These are phyloP conservation scores for Marasmarcha lunaedactyla DNA, from an alignment of 2,888 invertebrate species.

Conservation along the genomic window DNA sequence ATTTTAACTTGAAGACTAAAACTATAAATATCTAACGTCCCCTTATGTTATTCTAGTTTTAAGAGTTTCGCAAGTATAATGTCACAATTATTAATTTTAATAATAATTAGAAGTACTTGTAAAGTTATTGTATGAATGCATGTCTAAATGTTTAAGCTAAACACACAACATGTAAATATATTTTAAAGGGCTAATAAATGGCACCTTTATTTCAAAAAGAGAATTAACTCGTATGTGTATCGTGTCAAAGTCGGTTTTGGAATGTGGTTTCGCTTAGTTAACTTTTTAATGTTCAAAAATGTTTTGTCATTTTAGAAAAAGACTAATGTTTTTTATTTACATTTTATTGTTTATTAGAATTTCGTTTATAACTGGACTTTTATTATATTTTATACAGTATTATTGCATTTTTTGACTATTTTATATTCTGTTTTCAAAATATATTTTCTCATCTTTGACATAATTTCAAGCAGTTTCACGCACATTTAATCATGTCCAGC, in stretches of 20 bases:
- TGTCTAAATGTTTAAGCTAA: too few relatives aligned
- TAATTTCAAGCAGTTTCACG: too few relatives aligned
- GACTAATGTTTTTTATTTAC: conserved; percentile 53
- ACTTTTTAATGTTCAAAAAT: conserved; percentile 59
- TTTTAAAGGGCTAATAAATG: conserved; percentile 15
- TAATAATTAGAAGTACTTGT: conserved; percentile 22
- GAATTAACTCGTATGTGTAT: too few relatives aligned
- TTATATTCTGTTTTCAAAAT: too few relatives aligned
- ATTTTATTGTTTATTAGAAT: conserved; percentile 16
- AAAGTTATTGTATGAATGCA: conserved; percentile 19
- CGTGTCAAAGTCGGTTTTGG: too few relatives aligned
- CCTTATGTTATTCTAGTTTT: conserved; percentile 3
- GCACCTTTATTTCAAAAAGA: not conserved
- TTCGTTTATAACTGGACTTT: conserved; percentile 21
- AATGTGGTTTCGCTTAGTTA: conserved; percentile 18
- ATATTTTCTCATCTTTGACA: too few relatives aligned
- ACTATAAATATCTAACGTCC: conserved; percentile 1
- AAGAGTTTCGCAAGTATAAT: conserved; percentile 11
- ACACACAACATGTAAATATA: too few relatives aligned
- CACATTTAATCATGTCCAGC: too few relatives aligned
- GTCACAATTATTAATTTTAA: conserved; percentile 11
- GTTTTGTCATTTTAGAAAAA: conserved; percentile 59
- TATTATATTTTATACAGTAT: conserved; percentile 13
- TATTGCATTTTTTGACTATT: too few relatives aligned
- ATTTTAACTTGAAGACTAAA: not conserved